A percentile compares a stretch with the other conserved stretches of the same genome.
Evolutionary conservation across 2,113 vertebrate genomes (phyloP).

Genomic region (Rhizomys pruinosus): DNA sequence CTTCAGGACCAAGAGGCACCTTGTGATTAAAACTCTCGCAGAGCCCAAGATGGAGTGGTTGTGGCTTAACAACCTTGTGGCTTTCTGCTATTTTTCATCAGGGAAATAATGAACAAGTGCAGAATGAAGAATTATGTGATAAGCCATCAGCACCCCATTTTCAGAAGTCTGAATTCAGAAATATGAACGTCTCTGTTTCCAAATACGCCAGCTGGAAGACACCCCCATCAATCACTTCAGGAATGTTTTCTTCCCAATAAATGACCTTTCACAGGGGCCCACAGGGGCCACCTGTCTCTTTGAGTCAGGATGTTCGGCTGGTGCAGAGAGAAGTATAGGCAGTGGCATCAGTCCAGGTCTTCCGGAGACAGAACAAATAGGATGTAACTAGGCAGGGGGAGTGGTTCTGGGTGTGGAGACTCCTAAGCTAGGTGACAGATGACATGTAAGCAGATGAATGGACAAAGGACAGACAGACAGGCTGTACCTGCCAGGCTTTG

Average conservation of each 20-base stretch:
- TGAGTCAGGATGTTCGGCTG: not conserved
- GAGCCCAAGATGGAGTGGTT: not conserved
- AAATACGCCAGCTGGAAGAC: not conserved
- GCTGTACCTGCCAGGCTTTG: not conserved
- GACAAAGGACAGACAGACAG: not conserved
- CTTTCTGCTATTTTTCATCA: not conserved
- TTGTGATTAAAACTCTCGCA: not conserved
- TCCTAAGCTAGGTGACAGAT: not conserved
- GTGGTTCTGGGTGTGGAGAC: not conserved
- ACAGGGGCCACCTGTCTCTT: slow-evolving; percentile 53
- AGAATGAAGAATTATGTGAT: slow-evolving; percentile 45
- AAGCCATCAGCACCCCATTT: not conserved
- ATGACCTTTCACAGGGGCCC: slow-evolving; percentile 16
- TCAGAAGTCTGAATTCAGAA: slow-evolving; percentile 44
- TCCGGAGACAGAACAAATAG: not conserved
- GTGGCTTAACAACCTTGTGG: not conserved
- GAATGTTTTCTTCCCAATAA: slow-evolving; percentile 25
- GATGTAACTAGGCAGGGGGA: rapidly evolving
- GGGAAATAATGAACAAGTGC: slow-evolving; percentile 50
- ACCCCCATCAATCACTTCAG: slow-evolving; percentile 55
- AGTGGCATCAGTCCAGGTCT: rapidly evolving
- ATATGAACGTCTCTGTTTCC: slow-evolving; percentile 35
- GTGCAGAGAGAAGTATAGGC: not conserved
- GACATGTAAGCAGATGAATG: not conserved
- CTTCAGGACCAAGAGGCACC: not conserved